Percentiles rank a stretch among this genome's conserved stretches.
Conservation (phyloP, 2,797 vertebrate genomes). For the Pyrocephalus nanus region DNA sequence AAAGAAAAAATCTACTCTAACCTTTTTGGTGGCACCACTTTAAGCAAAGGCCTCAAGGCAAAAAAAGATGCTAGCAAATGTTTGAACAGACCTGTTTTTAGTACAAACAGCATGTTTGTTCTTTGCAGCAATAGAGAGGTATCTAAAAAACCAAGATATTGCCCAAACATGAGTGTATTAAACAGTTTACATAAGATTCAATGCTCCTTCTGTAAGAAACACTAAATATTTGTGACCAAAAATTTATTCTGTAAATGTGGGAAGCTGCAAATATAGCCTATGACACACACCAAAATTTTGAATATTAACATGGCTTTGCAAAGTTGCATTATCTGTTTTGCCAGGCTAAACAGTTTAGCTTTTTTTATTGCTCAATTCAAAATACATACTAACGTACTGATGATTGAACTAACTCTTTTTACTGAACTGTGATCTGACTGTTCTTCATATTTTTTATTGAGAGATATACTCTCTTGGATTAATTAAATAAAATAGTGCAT, state of each 20-base stretch:
- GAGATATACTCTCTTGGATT: background rate
- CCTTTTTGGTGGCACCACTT: background rate
- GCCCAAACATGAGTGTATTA: background rate
- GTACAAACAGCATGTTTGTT: background rate
- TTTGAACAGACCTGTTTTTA: constrained; percentile 9
- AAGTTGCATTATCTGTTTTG: background rate
- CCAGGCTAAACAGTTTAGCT: background rate
- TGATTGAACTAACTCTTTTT: background rate
- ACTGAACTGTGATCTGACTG: background rate
- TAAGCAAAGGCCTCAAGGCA: background rate
- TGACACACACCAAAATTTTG: background rate
- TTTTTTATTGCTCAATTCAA: background rate
- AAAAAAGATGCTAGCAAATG: background rate
- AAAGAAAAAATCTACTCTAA: background rate
- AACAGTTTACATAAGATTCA: background rate
- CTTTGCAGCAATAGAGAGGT: background rate
- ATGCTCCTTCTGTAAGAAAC: background rate
- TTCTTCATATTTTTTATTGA: background rate
- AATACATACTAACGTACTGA: background rate
- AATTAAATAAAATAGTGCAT: background rate
- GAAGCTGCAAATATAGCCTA: background rate
- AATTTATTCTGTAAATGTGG: background rate
- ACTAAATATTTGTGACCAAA: background rate
- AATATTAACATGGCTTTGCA: background rate
- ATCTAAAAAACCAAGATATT: background rate